phyloP scores from a whole-genome alignment of 2,113 vertebrate species.

The Sinocyclocheilus grahami region DNA sequence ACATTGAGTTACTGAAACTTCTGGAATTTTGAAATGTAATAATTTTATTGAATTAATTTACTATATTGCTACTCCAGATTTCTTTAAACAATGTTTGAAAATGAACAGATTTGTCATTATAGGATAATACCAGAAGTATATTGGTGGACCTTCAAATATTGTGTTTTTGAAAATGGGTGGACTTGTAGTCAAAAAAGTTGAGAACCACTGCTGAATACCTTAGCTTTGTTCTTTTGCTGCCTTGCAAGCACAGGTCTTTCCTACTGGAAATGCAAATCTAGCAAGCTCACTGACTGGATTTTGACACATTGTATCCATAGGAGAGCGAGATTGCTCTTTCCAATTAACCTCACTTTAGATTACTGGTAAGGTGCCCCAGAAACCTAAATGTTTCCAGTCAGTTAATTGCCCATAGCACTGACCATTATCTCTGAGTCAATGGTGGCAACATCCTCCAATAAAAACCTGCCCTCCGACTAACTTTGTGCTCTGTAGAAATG shows the following conservation, averaged over 20 bases:
- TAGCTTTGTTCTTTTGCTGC: not conserved
- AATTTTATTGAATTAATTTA: too few species aligned
- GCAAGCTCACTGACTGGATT: not conserved
- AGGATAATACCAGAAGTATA: not conserved
- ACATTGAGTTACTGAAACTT: too few species aligned
- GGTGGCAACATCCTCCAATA: not conserved
- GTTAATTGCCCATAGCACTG: constrained; percentile 34
- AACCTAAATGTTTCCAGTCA: not conserved
- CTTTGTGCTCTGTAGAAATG: constrained; percentile 43
- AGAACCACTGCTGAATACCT: not conserved
- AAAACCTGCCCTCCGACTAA: constrained; percentile 6
- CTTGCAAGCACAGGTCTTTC: not conserved
- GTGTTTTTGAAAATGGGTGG: not conserved
- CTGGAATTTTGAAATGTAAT: too few species aligned
- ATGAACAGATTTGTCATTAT: not conserved
- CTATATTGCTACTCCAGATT: not conserved
- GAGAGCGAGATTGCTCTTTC: constrained; percentile 17
- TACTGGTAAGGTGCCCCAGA: not conserved
- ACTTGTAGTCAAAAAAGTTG: not conserved
- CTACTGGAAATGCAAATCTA: not conserved
- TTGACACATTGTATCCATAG: not conserved
- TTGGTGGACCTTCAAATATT: not conserved
- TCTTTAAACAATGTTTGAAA: not conserved
- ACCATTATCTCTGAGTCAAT: constrained; percentile 28
- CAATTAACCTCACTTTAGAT: constrained; percentile 36